phyloP scores from a whole-genome alignment of 1,140 invertebrate species.

The Trichogramma pretiosum region DNA sequence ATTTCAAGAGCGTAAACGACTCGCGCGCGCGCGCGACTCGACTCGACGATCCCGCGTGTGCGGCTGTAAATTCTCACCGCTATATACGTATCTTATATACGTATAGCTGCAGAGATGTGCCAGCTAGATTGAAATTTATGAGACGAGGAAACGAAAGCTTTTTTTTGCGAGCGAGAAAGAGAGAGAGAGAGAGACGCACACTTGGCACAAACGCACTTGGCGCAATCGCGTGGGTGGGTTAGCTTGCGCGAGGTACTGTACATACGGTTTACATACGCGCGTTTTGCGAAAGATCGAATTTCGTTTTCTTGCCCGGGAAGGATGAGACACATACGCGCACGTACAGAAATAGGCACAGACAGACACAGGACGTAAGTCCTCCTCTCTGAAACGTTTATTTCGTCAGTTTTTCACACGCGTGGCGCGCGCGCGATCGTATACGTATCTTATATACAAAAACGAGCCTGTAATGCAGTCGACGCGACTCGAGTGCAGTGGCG shows the following conservation, averaged over 20 bases:
- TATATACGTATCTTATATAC: too few species aligned
- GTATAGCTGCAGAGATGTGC: background rate
- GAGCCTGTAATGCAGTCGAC: too few species aligned
- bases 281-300: constrained; percentile 19
- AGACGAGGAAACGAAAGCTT: constrained; percentile 28
- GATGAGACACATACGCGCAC: too few species aligned
- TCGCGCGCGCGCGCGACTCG: background rate
- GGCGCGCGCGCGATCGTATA: background rate
- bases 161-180: constrained; percentile 19
- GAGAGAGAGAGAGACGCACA: constrained; percentile 8
- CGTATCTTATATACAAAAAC: too few species aligned
- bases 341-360: background rate
- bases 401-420: too few species aligned
- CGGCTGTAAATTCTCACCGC: background rate
- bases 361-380: background rate
- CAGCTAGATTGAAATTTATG: constrained; percentile 27
- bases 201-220: too few species aligned
- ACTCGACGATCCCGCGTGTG: background rate
- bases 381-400: too few species aligned
- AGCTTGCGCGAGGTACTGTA: background rate
- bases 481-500: too few species aligned
- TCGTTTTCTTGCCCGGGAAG: too few species aligned
- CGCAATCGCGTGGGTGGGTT: constrained; percentile 30
- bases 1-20: too few species aligned
- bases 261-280: constrained; percentile 7